These are phyloP conservation scores for Dryoscopus gambensis DNA, from an alignment of 2,113 vertebrate species.

Conservation along the genomic window DNA sequence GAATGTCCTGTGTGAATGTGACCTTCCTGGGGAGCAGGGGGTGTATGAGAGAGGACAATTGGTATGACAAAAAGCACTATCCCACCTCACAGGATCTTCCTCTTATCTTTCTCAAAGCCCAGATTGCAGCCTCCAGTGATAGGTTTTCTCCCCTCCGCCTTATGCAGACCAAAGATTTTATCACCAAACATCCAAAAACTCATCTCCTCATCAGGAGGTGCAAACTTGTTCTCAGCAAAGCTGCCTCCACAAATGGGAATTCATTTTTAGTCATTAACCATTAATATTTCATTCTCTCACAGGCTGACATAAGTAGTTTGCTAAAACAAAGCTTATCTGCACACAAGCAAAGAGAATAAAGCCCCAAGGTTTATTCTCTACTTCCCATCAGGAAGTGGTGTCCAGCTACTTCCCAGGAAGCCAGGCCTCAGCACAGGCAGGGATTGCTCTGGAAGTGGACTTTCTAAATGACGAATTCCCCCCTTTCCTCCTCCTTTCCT, in stretches of 20 bases:
- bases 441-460: background rate
- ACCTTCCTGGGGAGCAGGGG: background rate
- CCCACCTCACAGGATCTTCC: background rate
- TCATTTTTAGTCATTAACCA: background rate
- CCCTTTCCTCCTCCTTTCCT: background rate
- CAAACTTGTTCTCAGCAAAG: background rate
- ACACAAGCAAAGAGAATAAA: background rate
- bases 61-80: background rate
- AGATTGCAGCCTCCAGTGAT: background rate
- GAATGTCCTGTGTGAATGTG: background rate
- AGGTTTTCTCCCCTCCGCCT: background rate
- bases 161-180: background rate
- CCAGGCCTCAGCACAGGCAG: background rate
- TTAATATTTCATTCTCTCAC: background rate
- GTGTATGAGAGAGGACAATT: background rate
- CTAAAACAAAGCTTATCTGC: rapidly evolving
- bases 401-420: background rate
- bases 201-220: background rate
- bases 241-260: background rate
- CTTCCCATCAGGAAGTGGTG: background rate
- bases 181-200: background rate
- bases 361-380: background rate
- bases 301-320: background rate
- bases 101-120: background rate
- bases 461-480: background rate